phyloP scores from a whole-genome alignment of 2,113 vertebrate species.

The Gymnorhina tibicen region DNA sequence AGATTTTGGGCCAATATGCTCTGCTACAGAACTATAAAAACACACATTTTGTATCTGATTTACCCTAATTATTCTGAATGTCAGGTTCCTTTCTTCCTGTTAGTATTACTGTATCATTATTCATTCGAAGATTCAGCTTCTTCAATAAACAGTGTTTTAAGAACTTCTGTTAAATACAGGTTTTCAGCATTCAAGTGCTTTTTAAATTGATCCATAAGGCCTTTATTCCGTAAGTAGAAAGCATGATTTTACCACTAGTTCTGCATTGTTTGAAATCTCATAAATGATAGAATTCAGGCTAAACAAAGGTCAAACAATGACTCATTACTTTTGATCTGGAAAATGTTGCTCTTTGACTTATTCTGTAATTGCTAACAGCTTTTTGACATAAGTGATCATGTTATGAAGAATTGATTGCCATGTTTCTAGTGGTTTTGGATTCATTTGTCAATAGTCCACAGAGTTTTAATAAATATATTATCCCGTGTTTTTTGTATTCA shows the following conservation, averaged over 20 bases:
- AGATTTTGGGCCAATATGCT: not conserved
- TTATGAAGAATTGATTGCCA: conserved; percentile 12
- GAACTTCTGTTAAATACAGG: not conserved
- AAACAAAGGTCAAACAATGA: conserved; percentile 46
- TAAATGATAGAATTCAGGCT: not conserved
- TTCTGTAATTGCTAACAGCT: not conserved
- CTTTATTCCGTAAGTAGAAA: not conserved
- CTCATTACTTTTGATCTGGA: not conserved
- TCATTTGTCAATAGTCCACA: not conserved
- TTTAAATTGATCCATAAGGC: not conserved
- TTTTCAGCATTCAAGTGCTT: not conserved
- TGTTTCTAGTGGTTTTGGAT: not conserved
- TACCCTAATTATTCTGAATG: not conserved
- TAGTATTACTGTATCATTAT: not conserved
- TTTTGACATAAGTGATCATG: not conserved
- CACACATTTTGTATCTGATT: not conserved
- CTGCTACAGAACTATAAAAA: not conserved
- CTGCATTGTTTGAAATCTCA: not conserved
- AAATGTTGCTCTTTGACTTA: conserved; percentile 23
- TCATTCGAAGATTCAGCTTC: not conserved
- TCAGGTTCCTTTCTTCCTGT: not conserved
- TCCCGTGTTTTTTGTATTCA: not conserved
- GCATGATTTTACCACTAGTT: not conserved
- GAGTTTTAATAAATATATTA: not conserved
- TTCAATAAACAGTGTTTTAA: not conserved